Evolutionary conservation across 2,888 invertebrate genomes (phyloP), one percentile per base, ranked within the genome.

Genomic region (Xestia xanthographa): DNA sequence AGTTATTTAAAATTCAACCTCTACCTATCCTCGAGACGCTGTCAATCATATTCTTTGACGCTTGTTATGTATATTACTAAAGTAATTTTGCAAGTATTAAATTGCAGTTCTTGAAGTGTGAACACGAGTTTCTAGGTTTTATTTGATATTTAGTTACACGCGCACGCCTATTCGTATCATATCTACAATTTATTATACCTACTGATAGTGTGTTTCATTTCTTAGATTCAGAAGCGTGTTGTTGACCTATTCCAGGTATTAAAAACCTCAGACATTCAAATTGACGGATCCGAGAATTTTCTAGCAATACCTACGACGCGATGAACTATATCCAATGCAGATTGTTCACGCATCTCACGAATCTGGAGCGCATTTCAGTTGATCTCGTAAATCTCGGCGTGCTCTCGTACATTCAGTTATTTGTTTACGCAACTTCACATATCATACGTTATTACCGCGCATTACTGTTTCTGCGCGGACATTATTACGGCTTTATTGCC

Each of bases 381-480:
- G 77, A 90, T 87, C 80, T 90, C 90, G 85, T 88, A 89, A 92
- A 88, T 85, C 84, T 82, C 72, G 65, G 77, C 68, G 82, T 67
- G 73, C 78, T 82, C 80, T 83, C 76, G 78, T 84, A 80, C 77
- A 83, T 86, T 85, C 80, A 78, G 86, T 86, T 87, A 86, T 89
- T 87, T 85, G 89, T 88, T 90, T 89, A 88, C 90, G 82, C 87
- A 91, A 90, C 89, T 80, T 83, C 85, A 86, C 87, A 87, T 89
- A 87, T 88, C 87, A 74, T 79, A 77, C 79, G 84, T 86, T 87
- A 77, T 83, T 81, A 85, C 76, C 56, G 65, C 67, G 82, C 82
- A 76, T 89, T 81, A 86, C 83, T 69, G 82, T 80, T 85, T 82
- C 75, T 82, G 77, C 63, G 65, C 72, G 80, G 80, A 85, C 85